These are phyloP conservation scores for Coleophora deauratella DNA, from an alignment of 2,888 invertebrate species.

Conservation along the genomic window DNA sequence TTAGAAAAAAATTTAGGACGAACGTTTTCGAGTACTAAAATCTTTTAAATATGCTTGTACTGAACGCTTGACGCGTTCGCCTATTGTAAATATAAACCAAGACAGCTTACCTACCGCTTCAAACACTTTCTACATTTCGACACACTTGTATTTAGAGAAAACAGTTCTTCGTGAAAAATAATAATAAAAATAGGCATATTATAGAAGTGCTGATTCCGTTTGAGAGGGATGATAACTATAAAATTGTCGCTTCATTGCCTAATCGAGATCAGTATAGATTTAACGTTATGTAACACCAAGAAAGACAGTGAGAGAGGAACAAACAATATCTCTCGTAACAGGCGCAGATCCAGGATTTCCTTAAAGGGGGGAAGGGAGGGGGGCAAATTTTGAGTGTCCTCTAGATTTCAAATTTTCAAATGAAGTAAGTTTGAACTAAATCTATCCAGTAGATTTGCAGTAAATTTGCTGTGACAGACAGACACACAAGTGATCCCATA, in stretches of 20 bases:
- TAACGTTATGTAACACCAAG: too few relatives aligned
- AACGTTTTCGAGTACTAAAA: constrained; percentile 30
- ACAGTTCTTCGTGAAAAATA: constrained; percentile 36
- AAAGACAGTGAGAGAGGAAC: too few relatives aligned
- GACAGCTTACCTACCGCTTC: constrained; percentile 55
- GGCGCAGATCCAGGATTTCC: too few relatives aligned
- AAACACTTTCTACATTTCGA: constrained; percentile 59
- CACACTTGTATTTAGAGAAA: constrained; percentile 44
- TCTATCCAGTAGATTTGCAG: too few relatives aligned
- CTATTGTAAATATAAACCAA: constrained; percentile 53
- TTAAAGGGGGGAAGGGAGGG: too few relatives aligned
- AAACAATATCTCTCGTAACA: too few relatives aligned
- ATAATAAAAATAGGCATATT: constrained; percentile 45
- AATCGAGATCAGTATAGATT: constrained; percentile 9
- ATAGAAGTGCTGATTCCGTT: constrained; percentile 29
- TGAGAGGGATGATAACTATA: constrained; percentile 21
- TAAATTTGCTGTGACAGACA: too few relatives aligned
- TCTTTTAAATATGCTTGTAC: constrained; percentile 43
- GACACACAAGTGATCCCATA: too few relatives aligned
- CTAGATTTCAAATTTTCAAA: too few relatives aligned
- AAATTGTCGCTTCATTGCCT: constrained; percentile 34
- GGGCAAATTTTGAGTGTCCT: too few relatives aligned
- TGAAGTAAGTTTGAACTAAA: too few relatives aligned
- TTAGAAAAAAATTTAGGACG: constrained; percentile 30
- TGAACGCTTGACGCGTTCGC: constrained; percentile 37